phyloP scores from a whole-genome alignment of 2,113 vertebrate genomes.

The Castor canadensis region DNA sequence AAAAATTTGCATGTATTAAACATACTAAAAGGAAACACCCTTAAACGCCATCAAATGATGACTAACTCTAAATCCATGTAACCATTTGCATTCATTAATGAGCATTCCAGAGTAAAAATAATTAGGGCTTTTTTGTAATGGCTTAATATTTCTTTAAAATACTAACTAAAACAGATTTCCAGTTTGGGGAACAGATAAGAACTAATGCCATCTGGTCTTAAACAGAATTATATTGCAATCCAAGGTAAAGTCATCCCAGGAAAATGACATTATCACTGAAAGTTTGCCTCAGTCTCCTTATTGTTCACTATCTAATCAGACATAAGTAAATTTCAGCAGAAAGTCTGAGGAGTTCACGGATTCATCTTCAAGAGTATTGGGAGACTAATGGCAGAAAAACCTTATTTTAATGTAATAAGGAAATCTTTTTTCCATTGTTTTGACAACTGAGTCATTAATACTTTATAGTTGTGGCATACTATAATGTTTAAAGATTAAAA shows the following conservation, averaged over 20 bases:
- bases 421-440: background rate
- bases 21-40: background rate
- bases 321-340: background rate
- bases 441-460: background rate
- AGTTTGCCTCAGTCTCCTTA: background rate
- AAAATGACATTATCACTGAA: background rate
- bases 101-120: background rate
- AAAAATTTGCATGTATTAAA: background rate
- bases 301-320: background rate
- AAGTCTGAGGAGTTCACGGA: background rate
- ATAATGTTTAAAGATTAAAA: background rate
- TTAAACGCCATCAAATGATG: background rate
- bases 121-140: background rate
- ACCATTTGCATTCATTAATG: background rate
- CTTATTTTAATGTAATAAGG: background rate
- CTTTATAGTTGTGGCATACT: background rate
- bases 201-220: background rate
- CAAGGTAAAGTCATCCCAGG: background rate
- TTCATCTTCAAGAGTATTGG: background rate
- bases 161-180: background rate
- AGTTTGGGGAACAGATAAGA: constrained; percentile 3
- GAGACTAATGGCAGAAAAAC: background rate
- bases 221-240: background rate
- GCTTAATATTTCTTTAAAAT: constrained; percentile 20
- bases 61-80: background rate